Evolutionary conservation across 1,140 invertebrate species (phyloP).

Genomic region (Euura saliciscinereae): DNA sequence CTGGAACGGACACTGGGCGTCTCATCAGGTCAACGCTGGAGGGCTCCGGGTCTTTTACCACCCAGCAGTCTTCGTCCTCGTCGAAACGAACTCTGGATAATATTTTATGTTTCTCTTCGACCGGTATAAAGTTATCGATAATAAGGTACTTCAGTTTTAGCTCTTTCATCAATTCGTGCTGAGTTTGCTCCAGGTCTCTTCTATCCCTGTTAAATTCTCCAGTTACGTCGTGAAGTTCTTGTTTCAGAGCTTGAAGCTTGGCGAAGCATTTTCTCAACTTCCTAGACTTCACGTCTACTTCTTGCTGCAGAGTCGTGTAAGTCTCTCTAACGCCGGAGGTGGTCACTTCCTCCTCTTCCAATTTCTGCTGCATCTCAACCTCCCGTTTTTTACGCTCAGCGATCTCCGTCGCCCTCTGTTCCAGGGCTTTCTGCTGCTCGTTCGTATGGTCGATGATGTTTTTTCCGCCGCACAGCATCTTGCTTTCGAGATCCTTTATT

Average conservation of each 20-base stretch:
- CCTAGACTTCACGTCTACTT: slow-evolving; percentile 87
- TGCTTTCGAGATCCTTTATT: slow-evolving; percentile 88
- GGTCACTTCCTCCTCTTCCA: slow-evolving; percentile 89
- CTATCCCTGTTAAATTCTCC: slow-evolving; percentile 82
- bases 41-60: slow-evolving; percentile 53
- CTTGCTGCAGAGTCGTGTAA: slow-evolving; percentile 92
- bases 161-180: slow-evolving; percentile 77
- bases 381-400: slow-evolving; percentile 85
- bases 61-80: slow-evolving; percentile 89
- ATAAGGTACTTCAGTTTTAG: slow-evolving; percentile 85
- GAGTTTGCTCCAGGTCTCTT: slow-evolving; percentile 80
- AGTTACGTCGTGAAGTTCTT: slow-evolving; percentile 83
- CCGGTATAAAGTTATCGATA: slow-evolving; percentile 96
- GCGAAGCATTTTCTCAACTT: slow-evolving; percentile 70
- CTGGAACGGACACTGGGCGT: slow-evolving; percentile 70
- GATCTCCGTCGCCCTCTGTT: slow-evolving; percentile 90
- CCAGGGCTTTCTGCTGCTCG: slow-evolving; percentile 88
- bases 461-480: slow-evolving; percentile 97
- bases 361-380: slow-evolving; percentile 78
- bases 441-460: slow-evolving; percentile 98
- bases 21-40: slow-evolving; percentile 55
- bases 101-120: slow-evolving; percentile 87
- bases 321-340: slow-evolving; percentile 94
- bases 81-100: slow-evolving; percentile 80
- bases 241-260: slow-evolving; percentile 60